Evolutionary conservation across 2,888 invertebrate species (phyloP).

Genomic region (Scelioninae gen. 1): DNA sequence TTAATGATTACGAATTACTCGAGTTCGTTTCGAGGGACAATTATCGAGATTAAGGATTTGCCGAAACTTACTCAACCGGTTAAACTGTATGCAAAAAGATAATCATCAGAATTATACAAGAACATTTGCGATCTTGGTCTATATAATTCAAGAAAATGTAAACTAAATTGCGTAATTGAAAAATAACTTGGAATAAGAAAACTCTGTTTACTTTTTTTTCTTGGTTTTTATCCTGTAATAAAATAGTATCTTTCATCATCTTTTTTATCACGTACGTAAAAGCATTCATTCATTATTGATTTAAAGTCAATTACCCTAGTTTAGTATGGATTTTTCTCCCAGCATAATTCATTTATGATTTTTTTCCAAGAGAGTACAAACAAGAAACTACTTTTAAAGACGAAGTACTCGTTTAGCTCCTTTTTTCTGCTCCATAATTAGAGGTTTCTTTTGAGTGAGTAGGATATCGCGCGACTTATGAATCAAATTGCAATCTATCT

Average conservation of each 20-base stretch:
- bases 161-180: conserved; percentile 17
- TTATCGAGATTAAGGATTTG: conserved; percentile 46
- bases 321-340: conserved; percentile 39
- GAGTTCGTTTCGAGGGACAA: conserved; percentile 42
- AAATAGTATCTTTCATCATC: conserved; percentile 11
- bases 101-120: conserved; percentile 34
- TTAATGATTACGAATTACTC: conserved; percentile 48
- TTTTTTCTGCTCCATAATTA: conserved; percentile 42
- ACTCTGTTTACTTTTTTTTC: not conserved
- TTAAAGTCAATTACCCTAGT: conserved; percentile 58
- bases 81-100: conserved; percentile 25
- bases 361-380: conserved; percentile 35
- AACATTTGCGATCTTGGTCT: conserved; percentile 8
- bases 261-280: conserved; percentile 48
- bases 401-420: conserved; percentile 15
- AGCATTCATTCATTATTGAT: conserved; percentile 50
- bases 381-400: conserved; percentile 44
- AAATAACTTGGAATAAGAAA: conserved; percentile 9
- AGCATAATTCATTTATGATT: conserved; percentile 48
- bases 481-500: conserved; percentile 44
- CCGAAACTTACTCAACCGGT: conserved; percentile 37
- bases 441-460: conserved; percentile 36
- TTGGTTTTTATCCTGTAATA: conserved; percentile 1
- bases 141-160: conserved; percentile 19
- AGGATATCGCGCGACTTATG: conserved; percentile 12